Base-by-base conservation (phyloP, 1,140 invertebrate species). In the Maniola jurtina region DNA sequence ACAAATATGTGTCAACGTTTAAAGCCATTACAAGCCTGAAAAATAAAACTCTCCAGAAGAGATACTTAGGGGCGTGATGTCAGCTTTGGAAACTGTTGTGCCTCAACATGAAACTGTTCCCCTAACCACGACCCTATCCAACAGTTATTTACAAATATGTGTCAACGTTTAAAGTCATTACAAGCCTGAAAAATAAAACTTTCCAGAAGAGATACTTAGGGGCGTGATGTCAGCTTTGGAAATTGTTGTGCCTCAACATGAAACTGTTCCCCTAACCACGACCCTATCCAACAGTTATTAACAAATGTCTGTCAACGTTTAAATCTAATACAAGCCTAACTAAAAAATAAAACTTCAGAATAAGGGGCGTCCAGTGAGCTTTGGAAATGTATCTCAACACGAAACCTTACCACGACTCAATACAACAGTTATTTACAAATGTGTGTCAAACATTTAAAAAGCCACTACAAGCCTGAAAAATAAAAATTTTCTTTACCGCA, bases 51-150 rank as follows among this genome's bases (percentile, higher is more conserved):
- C n/a, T n/a, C n/a, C n/a, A n/a, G n/a, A n/a, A n/a, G n/a, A n/a
- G n/a, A n/a, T n/a, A n/a, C n/a, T n/a, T n/a, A 63, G 38, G 50
- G 61, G 61, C 61, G 61, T 34, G 42, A 13, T 13, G 60, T n/a
- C n/a, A 52, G 50, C 60, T 38, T 36, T 55, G 50, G 40, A 14
- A 63, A 16, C 50, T 34, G 60, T 50, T 40, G 47, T 34, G 33
- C 45, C 15, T 38, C 52, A 52, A 16, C 16, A 52, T 33, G 14
- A 52, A 52, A 52, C 7, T n/a, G 25, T 25, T 25, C 1, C 25
- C 25, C 40, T 47, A 60, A 52, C 48, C 48, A 40, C 50, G 50
- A 63, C 61, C 48, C 16, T 61, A 63, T 38, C 48, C 36, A 63
- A 55, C 50, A 48, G 1, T n/a, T 13, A 34, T 5, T n/a, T 34